phyloP scores from a whole-genome alignment of 2,888 invertebrate species.

The Agriopis aurantiaria region DNA sequence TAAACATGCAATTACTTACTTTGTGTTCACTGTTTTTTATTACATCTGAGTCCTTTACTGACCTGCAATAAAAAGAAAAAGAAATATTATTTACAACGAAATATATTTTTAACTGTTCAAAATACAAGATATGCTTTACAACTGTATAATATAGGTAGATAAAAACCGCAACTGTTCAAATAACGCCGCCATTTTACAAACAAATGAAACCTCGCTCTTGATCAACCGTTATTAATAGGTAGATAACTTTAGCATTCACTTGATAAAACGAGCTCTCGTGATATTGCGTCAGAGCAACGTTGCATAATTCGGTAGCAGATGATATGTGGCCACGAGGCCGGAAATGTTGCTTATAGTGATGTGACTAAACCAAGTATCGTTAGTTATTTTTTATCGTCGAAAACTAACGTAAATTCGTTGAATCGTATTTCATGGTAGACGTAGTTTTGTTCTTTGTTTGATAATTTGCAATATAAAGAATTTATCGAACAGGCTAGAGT shows the following conservation, averaged over 20 bases:
- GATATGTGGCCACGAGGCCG: slow-evolving; percentile 38
- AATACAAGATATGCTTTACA: not conserved
- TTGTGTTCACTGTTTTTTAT: not conserved
- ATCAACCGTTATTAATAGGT: slow-evolving; percentile 4
- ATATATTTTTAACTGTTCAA: no score
- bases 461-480: no score
- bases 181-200: slow-evolving; percentile 17
- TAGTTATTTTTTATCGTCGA: not conserved
- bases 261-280: slow-evolving; percentile 37
- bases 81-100: not conserved
- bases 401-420: not conserved
- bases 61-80: slow-evolving; percentile 22
- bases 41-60: slow-evolving; percentile 1
- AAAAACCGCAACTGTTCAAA: slow-evolving; percentile 18
- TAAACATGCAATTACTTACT: not conserved
- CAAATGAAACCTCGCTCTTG: slow-evolving; percentile 13
- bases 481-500: no score
- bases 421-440: not conserved
- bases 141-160: not conserved
- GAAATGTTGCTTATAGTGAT: slow-evolving; percentile 32
- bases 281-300: slow-evolving; percentile 35
- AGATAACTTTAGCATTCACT: slow-evolving; percentile 29
- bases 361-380: slow-evolving; percentile 10
- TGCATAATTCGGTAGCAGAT: slow-evolving; percentile 37
- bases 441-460: no score